Evolutionary conservation across 2,888 invertebrate genomes (phyloP).

Genomic region (Coelopa pilipes): DNA sequence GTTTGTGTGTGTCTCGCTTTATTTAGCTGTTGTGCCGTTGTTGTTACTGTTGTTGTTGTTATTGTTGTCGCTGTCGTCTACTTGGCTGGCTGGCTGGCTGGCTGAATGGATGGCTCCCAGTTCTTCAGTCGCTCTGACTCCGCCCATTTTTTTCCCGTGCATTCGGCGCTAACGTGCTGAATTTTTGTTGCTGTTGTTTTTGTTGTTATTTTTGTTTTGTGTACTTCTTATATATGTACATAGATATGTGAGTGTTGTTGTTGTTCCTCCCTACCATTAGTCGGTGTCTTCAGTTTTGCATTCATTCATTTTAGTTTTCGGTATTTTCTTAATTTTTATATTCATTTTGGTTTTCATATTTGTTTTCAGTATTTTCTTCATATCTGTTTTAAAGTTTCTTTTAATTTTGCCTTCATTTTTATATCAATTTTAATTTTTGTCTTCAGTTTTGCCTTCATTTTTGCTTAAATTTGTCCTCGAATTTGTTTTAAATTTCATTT

Average conservation of each 20-base stretch:
- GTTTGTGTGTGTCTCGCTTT: conserved; percentile 39
- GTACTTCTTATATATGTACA: not conserved
- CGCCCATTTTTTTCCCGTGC: conserved; percentile 55
- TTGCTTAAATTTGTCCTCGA: not conserved
- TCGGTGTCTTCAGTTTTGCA: not conserved
- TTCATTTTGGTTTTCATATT: not conserved
- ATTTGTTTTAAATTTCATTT: not conserved
- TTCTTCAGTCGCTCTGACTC: conserved; percentile 57
- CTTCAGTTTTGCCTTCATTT: not conserved
- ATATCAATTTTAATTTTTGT: not conserved
- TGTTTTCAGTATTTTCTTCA: not conserved
- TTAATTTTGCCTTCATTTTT: not conserved
- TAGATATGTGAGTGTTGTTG: no score
- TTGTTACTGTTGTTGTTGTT: conserved; percentile 44
- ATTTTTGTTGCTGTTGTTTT: not conserved
- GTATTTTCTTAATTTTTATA: no score
- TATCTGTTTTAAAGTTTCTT: not conserved
- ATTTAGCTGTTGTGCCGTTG: conserved; percentile 39
- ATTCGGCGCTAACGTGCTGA: conserved; percentile 34
- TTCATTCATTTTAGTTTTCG: not conserved
- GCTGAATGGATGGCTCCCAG: conserved; percentile 53
- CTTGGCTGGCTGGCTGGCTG: conserved; percentile 46
- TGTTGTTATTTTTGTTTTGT: conserved; percentile 4
- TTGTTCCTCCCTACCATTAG: not conserved
- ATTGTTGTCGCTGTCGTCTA: conserved; percentile 43